Base-by-base conservation (phyloP, 2,888 invertebrate species). In the Ochlodes sylvanus region DNA sequence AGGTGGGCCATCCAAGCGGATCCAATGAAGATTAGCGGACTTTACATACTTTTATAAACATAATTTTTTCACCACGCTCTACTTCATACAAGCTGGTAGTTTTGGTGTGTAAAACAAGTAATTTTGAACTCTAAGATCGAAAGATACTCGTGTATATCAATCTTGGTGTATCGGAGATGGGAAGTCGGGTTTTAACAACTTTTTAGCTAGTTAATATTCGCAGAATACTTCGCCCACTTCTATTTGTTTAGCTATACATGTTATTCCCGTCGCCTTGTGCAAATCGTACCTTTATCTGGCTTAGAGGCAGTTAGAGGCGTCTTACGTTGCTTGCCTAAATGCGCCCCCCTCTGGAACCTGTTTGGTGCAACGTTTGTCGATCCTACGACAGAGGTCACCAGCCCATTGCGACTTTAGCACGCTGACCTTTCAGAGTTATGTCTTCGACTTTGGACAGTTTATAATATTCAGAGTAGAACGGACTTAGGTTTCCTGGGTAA, bases 321-420 rank as follows among this genome's bases (percentile, higher is more conserved):
- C 38, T 55, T 47, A 38, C 44, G 66, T 65, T 54, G 66, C 55
- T 55, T 61, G 61, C 61, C 67, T 67, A 61, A 67, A 67, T 32
- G 63, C 34, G 47, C 64, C 34, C 63, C 44, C 41, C 19, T 44
- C 44, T 55, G 54, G 44, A 67, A 67, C 67, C 67, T 19, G 67
- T 67, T 66, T 66, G 38, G 34, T 50, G 63, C 63, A 54, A 58
- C 60, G 66, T 60, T 60, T 67, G 66, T 61, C 67, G 67, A 38
- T 67, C 66, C 66, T 54, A 54, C 67, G 66, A 17, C 60, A 67
- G 67, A 67, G 67, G 67, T 61, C 61, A 67, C 67, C 61, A 61
- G 67, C 61, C 66, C 66, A 66, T 60, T 61, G 55, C 55, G 61
- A 67, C 67, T 54, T 27, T 44, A 66, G 54, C 60, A 32, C 60